A percentile compares a stretch with the other conserved stretches of the same genome.
Evolutionary conservation across 2,797 vertebrate species (phyloP).

Genomic region (Cyclura pinguis): DNA sequence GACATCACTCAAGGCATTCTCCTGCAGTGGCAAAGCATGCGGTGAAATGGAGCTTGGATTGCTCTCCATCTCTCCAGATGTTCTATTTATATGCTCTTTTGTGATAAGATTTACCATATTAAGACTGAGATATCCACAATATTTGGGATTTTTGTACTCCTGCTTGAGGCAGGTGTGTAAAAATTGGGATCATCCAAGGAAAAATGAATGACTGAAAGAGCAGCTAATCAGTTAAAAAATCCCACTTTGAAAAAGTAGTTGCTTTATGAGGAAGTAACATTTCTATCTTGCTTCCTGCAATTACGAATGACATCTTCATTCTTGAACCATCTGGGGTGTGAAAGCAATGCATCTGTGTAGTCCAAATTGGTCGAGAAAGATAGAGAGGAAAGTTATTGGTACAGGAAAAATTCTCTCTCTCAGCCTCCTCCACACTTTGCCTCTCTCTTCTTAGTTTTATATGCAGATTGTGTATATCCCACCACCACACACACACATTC

Average conservation of each 20-base stretch:
- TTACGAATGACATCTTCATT: constrained; percentile 59
- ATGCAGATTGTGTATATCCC: not conserved
- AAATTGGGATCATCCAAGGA: not conserved
- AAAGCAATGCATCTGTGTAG: constrained; percentile 60
- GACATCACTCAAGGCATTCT: no score
- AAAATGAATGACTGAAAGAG: not conserved
- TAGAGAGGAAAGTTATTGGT: constrained; percentile 58
- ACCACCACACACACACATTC: not conserved
- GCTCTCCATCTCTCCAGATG: no score
- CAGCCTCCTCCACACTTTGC: constrained; percentile 21
- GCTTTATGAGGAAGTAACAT: constrained; percentile 56
- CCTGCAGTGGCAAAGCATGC: not conserved
- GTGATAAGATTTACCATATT: not conserved
- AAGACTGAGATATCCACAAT: constrained; percentile 19
- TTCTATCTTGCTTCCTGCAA: constrained; percentile 58
- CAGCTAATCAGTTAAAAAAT: constrained; percentile 27
- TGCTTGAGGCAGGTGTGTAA: not conserved
- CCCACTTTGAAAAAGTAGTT: constrained; percentile 44
- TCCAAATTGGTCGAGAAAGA: constrained; percentile 53
- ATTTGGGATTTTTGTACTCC: constrained; percentile 1
- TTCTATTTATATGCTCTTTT: constrained; percentile 45
- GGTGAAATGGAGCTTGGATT: not conserved
- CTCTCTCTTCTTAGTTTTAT: constrained; percentile 2
- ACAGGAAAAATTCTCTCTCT: constrained; percentile 41
- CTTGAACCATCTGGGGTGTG: constrained; percentile 65